Evolutionary conservation across 1,140 invertebrate genomes (phyloP), one percentile per base, ranked within the genome.

Genomic region (Drosophila erecta): DNA sequence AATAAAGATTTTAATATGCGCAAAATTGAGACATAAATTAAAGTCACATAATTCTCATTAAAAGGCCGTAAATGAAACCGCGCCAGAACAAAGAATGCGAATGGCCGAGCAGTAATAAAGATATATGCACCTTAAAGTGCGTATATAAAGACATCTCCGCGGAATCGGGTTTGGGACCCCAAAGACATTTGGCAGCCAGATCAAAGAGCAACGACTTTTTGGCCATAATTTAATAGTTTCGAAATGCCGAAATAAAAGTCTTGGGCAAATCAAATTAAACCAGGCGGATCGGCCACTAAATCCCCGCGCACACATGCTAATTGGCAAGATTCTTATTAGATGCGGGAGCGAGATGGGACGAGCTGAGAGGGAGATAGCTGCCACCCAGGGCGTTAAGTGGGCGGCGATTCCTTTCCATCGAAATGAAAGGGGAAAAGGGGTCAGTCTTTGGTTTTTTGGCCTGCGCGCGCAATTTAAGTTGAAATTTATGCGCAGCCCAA

Each of bases 11-110:
- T 89, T 84, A 89, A 90, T 90, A 79, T 76, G 72, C 86, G 78
- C 81, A 69, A 90, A 90, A 90, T 90, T 90, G 86, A 79, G 75
- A 83, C 86, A 90, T 90, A 90, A 90, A 90, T 90, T 90, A 90
- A 90, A 90, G 56, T 58, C 75, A 76, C 86, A 90, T 90, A 90
- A 90, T 90, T 72, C 86, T 90, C 81, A 90, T 90, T 90, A 90
- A 90, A 85, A 81, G 57, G 71, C 79, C 71, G 86, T 90, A 86
- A 90, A 90, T 49, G 81, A 53, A 24, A 44, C 59, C 27, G 7
- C 3, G 41, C 38, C 15, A 60, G 41, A 77, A 62, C 51, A 59
- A 71, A 69, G 46, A 30, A 38, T 24, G 50, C 22, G 33, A 35
- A 22, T 20, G 58, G 49, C 22, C 49, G 41, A 49, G 30, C 73